Evolutionary conservation across 2,888 invertebrate species (phyloP).

Genomic region (Molanna angustata): DNA sequence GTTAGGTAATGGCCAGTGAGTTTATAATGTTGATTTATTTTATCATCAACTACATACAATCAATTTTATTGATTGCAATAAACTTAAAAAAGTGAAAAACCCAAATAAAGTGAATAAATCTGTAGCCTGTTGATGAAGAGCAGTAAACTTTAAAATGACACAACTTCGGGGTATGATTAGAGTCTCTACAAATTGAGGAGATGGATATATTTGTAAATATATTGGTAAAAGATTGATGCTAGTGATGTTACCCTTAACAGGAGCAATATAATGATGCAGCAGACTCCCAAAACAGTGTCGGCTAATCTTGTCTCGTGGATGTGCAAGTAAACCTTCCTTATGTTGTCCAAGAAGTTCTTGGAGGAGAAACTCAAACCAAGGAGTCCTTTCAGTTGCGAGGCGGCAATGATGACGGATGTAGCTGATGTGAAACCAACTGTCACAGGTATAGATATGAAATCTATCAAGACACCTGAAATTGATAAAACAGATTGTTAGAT

Average conservation of each 20-base stretch:
- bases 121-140: too few relatives aligned
- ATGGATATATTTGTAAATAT: too few relatives aligned
- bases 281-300: slow-evolving; percentile 69
- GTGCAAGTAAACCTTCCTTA: slow-evolving; percentile 67
- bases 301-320: slow-evolving; percentile 64
- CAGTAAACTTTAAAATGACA: too few relatives aligned
- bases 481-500: background rate
- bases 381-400: slow-evolving; percentile 74
- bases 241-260: slow-evolving; percentile 69
- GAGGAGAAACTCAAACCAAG: slow-evolving; percentile 72
- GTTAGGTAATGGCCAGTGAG: too few relatives aligned
- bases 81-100: too few relatives aligned
- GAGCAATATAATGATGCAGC: slow-evolving; percentile 71
- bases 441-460: slow-evolving; percentile 87
- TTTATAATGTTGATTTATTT: too few relatives aligned
- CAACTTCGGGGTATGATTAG: too few relatives aligned
- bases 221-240: too few relatives aligned
- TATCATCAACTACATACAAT: too few relatives aligned
- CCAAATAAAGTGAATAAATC: too few relatives aligned
- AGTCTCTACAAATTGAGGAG: too few relatives aligned
- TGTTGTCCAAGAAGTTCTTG: slow-evolving; percentile 71
- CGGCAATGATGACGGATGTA: slow-evolving; percentile 85
- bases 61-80: too few relatives aligned
- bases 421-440: slow-evolving; percentile 90
- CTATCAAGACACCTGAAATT: slow-evolving; percentile 73